phyloP scores from a whole-genome alignment of 2,113 vertebrate genomes.

The cattle (Bos taurus) region DNA sequence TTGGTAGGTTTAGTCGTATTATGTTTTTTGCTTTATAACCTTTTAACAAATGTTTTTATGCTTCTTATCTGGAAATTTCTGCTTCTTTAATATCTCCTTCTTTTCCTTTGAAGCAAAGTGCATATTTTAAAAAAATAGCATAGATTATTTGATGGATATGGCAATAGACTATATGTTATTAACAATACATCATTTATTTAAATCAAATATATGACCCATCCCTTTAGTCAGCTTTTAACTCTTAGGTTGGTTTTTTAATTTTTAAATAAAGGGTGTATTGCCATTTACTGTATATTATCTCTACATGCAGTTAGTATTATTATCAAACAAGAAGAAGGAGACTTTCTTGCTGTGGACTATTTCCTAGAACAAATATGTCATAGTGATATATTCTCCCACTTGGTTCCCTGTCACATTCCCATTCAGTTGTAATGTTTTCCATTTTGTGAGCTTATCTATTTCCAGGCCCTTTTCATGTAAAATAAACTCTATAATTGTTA shows the following conservation, averaged over 20 bases:
- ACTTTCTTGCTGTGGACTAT: neutral
- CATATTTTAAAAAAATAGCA: neutral
- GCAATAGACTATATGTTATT: neutral
- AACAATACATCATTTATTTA: neutral
- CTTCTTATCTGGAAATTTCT: neutral
- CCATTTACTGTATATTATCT: neutral
- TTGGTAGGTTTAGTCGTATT: neutral
- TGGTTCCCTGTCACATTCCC: neutral
- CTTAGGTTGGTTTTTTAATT: neutral
- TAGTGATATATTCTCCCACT: neutral
- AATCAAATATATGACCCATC: neutral
- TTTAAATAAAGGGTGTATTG: neutral
- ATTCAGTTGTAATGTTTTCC: neutral
- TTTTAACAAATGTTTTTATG: neutral
- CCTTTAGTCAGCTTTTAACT: neutral
- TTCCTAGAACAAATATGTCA: neutral
- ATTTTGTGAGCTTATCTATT: neutral
- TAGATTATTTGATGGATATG: neutral
- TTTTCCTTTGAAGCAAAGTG: neutral
- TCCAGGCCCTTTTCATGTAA: neutral
- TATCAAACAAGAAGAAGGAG: neutral
- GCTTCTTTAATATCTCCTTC: neutral
- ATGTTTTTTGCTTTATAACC: neutral
- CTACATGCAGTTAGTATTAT: neutral
- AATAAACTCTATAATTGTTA: neutral